These are phyloP conservation scores for Steinernema hermaphroditum DNA, from an alignment of 2,888 invertebrate genomes.

Conservation along the genomic window DNA sequence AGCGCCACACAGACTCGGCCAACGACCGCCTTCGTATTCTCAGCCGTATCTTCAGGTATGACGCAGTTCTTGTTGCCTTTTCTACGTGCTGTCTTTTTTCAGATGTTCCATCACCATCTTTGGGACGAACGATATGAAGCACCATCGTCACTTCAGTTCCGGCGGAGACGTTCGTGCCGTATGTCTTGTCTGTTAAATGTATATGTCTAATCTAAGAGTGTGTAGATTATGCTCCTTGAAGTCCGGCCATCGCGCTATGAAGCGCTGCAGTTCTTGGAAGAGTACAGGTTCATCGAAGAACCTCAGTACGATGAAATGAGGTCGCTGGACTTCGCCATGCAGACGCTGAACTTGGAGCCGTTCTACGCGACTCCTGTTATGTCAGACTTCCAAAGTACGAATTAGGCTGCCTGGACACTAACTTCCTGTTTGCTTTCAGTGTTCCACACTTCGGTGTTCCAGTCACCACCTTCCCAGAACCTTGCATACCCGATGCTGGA, in stretches of 20 bases:
- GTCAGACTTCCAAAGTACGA: too few relatives aligned
- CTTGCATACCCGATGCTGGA: too few relatives aligned
- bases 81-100: background rate
- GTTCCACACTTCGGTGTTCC: too few relatives aligned
- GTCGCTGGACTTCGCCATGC: too few relatives aligned
- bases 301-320: too few relatives aligned
- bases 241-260: background rate
- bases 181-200: background rate
- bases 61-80: background rate
- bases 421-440: too few relatives aligned
- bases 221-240: background rate
- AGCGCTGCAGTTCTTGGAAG: background rate
- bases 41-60: background rate
- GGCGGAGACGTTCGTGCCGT: background rate
- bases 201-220: background rate
- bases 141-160: background rate
- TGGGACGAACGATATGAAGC: background rate
- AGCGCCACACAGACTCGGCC: background rate
- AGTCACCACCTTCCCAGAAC: too few relatives aligned
- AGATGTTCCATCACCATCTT: background rate
- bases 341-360: too few relatives aligned
- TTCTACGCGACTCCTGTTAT: too few relatives aligned
- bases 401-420: too few relatives aligned
- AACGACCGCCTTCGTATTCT: conserved; percentile 1
- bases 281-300: too few relatives aligned